Evolutionary conservation across 2,113 vertebrate species (phyloP), one percentile per base, ranked within the genome.

Genomic region (Hypocryptadius cinnamomeus): DNA sequence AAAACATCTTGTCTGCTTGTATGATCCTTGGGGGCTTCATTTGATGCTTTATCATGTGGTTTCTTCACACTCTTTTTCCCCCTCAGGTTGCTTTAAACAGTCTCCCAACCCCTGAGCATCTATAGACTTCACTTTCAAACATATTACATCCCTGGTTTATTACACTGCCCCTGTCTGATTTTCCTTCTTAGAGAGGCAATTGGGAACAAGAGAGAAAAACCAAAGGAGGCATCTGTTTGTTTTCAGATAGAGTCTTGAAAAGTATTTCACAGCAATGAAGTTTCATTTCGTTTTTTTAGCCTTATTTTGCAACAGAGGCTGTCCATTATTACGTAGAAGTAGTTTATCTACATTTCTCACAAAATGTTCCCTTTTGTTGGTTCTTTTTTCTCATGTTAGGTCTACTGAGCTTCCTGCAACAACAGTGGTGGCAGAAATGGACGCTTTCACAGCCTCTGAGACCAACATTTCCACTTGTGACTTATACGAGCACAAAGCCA

Each of bases 401-500:
- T 77, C 93, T 85, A 81, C 87, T 48, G 86, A 93, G 84, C 35
- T 94, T 82, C 63, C 47, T 78, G 76, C 47, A 85, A 45, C 76
- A 54, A 95, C 94, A 57, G 6, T 6, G 78, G 22, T 84, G 66
- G 42, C 82, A 91, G 94, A 93, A 60, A 98, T 97, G 96, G 88
- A 88, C 50, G 4, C 78, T 45, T 82, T 61, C 22, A 59, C 80
- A 80, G 61, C 33, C 69, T 24, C 33, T 68, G 90, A 79, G 33
- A 69, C 48, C 40, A 96, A 95, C 27, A 39, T 24, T 47, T 94
- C 84, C 33, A 95, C 88, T 45, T 98, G 98, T 9, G 98, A 98
- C 56, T 96, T 99, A 7, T 99, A 99, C 0, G 97, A 94, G 81
- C 99, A 99, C 86, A 97, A 98, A 31, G 33, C 85, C 6, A 98